Evolutionary conservation across 2,888 invertebrate species (phyloP).

Genomic region (Euclidia mi): DNA sequence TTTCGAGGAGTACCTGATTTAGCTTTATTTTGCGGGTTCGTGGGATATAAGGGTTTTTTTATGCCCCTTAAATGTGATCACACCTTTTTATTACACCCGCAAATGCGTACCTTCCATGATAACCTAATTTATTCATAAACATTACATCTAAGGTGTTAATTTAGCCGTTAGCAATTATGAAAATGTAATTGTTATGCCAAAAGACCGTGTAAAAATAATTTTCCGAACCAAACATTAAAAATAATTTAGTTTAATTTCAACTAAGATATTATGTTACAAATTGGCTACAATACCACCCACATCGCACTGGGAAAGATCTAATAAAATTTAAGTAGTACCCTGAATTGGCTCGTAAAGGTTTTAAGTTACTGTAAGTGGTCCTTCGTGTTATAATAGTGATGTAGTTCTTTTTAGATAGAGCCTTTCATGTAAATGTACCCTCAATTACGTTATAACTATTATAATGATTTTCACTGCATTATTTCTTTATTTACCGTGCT

Average conservation of each 20-base stretch:
- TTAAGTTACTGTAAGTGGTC: constrained; percentile 44
- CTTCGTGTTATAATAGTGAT: constrained; percentile 8
- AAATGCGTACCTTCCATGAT: too few species aligned
- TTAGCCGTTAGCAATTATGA: neutral
- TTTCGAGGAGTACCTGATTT: too few species aligned
- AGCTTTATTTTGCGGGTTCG: too few species aligned
- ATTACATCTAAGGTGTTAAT: neutral
- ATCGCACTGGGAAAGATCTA: constrained; percentile 37
- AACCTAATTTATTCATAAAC: too few species aligned
- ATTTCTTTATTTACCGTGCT: too few species aligned
- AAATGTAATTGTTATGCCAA: constrained; percentile 1
- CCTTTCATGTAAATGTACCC: too few species aligned
- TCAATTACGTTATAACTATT: too few species aligned
- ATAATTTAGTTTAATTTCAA: constrained; percentile 25
- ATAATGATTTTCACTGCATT: too few species aligned
- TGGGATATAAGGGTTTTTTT: too few species aligned
- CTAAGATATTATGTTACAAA: constrained; percentile 48
- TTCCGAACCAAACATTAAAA: constrained; percentile 17
- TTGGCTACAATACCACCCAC: constrained; percentile 29
- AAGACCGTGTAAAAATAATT: neutral
- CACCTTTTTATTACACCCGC: too few species aligned
- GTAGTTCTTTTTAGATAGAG: neutral
- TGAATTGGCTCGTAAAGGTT: constrained; percentile 46
- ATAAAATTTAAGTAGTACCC: constrained; percentile 57
- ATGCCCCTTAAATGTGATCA: too few species aligned